Evolutionary conservation across 2,888 invertebrate species (phyloP).

Genomic region (Rotaria magnacalcarata): DNA sequence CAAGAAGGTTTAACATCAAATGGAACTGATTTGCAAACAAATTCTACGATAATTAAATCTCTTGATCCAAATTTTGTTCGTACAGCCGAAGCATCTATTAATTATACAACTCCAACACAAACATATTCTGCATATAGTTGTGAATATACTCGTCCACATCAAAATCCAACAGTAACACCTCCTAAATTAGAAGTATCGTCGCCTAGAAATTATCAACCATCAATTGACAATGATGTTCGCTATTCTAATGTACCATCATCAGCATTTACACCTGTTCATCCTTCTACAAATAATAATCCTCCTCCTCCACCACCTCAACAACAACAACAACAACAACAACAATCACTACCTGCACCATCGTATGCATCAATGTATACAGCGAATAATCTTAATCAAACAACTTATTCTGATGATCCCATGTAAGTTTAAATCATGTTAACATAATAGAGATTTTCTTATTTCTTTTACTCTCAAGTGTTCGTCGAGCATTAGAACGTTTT

Average conservation of each 20-base stretch:
- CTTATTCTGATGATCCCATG: constrained; percentile 31
- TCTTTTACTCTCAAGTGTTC: not conserved
- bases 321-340: no score
- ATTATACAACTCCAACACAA: constrained; percentile 25
- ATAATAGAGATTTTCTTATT: not conserved
- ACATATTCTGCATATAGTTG: constrained; percentile 17
- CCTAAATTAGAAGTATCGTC: not conserved
- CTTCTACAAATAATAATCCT: not conserved
- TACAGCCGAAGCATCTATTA: not conserved
- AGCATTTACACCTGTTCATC: constrained; percentile 21
- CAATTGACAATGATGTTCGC: not conserved
- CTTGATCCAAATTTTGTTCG: not conserved
- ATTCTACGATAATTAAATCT: not conserved
- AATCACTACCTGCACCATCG: not conserved
- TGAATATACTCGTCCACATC: constrained; percentile 27
- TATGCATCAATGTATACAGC: not conserved
- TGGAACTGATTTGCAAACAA: no score
- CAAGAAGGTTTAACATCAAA: not conserved
- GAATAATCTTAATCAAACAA: not conserved
- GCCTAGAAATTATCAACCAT: not conserved
- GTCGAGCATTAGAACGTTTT: constrained; percentile 28
- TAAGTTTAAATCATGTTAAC: not conserved
- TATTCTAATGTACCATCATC: not conserved
- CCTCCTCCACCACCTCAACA: no score
- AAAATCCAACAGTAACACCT: not conserved